Conservation (phyloP, 37 sponge, comb jelly and placozoan species). For the Amphimedon queenslandica region DNA sequence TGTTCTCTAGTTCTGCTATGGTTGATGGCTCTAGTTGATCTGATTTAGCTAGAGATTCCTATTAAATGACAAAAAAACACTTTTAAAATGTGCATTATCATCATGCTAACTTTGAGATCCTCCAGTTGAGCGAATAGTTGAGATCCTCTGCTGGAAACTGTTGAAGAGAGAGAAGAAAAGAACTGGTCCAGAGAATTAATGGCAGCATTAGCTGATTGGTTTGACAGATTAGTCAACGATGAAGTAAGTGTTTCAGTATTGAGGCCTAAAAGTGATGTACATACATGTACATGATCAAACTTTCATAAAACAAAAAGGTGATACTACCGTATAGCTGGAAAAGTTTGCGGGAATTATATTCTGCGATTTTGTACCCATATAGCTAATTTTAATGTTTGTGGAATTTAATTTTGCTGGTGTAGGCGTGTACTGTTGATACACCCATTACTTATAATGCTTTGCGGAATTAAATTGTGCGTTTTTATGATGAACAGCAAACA, state of each 20-base stretch:
- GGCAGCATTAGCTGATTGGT: background rate
- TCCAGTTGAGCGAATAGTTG: background rate
- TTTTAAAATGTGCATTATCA: background rate
- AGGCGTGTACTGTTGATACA: too few relatives aligned
- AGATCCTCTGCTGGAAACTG: background rate
- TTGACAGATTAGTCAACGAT: background rate
- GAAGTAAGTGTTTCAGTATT: background rate
- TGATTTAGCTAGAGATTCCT: background rate
- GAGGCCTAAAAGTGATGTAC: background rate
- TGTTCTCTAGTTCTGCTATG: background rate
- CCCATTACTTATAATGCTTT: too few relatives aligned
- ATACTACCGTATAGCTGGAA: too few relatives aligned
- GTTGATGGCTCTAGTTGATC: background rate
- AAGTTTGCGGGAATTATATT: too few relatives aligned
- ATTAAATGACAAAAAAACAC: background rate
- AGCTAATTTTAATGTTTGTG: too few relatives aligned
- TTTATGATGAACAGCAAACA: too few relatives aligned
- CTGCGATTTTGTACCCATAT: too few relatives aligned
- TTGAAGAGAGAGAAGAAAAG: background rate
- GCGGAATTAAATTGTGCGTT: too few relatives aligned
- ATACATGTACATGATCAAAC: background rate
- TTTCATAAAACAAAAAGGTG: too few relatives aligned
- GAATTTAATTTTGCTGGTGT: too few relatives aligned
- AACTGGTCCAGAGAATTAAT: slow-evolving; percentile 1
- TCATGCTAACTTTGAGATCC: background rate